phyloP scores from a whole-genome alignment of 1,140 invertebrate genomes.

The Lerema accius region DNA sequence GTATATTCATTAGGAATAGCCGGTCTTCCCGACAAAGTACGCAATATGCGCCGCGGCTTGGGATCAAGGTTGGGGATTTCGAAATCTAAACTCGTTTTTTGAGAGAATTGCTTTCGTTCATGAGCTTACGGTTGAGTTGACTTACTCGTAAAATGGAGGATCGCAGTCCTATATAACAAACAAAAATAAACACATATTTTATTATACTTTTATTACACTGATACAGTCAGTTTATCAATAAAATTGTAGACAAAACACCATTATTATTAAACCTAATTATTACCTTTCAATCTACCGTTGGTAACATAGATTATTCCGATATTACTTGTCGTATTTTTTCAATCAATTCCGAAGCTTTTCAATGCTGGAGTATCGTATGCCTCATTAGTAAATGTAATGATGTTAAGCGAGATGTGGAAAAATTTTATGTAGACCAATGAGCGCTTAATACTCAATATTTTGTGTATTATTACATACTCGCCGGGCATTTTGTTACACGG shows the following conservation, averaged over 20 bases:
- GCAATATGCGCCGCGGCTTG: not conserved
- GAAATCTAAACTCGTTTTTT: too few species aligned
- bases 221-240: too few species aligned
- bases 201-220: too few species aligned
- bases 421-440: not conserved
- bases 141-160: too few species aligned
- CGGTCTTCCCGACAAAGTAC: not conserved
- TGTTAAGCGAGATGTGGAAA: not conserved
- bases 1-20: not conserved
- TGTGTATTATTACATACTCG: not conserved
- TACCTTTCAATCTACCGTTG: too few species aligned
- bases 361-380: not conserved
- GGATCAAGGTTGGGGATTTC: not conserved
- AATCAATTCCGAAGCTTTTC: not conserved
- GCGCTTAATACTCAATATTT: not conserved
- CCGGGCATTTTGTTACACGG: too few species aligned
- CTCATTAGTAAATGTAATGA: not conserved
- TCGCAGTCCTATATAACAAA: too few species aligned
- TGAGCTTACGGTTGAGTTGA: too few species aligned
- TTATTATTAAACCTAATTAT: too few species aligned
- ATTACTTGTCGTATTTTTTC: not conserved
- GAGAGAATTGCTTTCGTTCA: too few species aligned
- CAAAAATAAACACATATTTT: too few species aligned
- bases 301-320: not conserved
- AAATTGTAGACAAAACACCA: too few species aligned